phyloP scores from a whole-genome alignment of 2,888 invertebrate species.

The Myopa testacea region DNA sequence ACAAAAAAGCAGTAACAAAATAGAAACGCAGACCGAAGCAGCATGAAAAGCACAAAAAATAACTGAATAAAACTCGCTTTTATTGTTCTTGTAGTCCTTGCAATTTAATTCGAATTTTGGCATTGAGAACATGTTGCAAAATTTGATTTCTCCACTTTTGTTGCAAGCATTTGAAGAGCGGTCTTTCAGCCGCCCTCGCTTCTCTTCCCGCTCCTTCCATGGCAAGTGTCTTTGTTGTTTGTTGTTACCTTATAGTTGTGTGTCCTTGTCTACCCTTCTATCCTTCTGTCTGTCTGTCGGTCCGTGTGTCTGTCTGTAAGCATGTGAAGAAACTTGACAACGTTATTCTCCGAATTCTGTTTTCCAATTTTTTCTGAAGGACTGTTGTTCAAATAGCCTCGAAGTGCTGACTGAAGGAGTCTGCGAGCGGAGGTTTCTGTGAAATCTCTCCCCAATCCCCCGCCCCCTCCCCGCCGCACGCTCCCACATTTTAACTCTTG shows the following conservation, averaged over 20 bases:
- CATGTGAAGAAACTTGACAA: not conserved
- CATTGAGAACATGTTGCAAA: constrained; percentile 30
- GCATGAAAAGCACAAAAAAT: not conserved
- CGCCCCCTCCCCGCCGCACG: not conserved
- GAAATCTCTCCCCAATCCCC: not conserved
- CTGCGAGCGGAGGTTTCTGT: too few relatives aligned
- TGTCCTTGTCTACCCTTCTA: not conserved
- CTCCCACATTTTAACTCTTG: not conserved
- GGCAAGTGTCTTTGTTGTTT: not conserved
- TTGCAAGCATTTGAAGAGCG: constrained; percentile 3
- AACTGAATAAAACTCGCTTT: not conserved
- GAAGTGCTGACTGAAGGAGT: not conserved
- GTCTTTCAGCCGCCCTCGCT: not conserved
- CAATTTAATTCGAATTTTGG: constrained; percentile 29
- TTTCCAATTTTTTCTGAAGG: constrained; percentile 8
- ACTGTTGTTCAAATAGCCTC: constrained; percentile 14
- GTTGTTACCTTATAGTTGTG: not conserved
- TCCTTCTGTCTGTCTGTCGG: constrained; percentile 4
- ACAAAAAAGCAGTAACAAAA: not conserved
- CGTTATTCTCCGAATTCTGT: not conserved
- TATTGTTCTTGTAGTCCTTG: constrained; percentile 9
- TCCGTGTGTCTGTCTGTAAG: not conserved
- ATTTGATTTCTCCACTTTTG: constrained; percentile 30
- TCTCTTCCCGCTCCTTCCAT: not conserved
- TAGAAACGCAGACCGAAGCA: too few relatives aligned